Evolutionary conservation across 2,888 invertebrate genomes (phyloP).

Genomic region (Pyrocoelia pectoralis): DNA sequence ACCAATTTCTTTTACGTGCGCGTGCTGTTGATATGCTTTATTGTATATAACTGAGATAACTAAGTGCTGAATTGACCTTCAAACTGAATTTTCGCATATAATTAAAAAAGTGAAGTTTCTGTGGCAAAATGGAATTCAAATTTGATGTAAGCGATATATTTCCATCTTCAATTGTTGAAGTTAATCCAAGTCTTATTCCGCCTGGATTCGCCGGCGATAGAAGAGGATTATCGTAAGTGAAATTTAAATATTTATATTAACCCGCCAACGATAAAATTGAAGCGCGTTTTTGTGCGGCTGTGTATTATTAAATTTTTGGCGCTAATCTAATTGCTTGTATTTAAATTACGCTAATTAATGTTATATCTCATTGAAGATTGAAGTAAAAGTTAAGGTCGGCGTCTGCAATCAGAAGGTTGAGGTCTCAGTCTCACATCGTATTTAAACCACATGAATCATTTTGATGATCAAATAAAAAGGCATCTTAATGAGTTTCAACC

Average conservation of each 20-base stretch:
- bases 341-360: too few relatives aligned
- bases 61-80: conserved; percentile 25
- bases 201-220: conserved; percentile 65
- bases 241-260: neutral
- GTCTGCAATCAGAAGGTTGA: too few relatives aligned
- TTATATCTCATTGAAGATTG: too few relatives aligned
- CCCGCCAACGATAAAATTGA: neutral
- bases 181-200: conserved; percentile 63
- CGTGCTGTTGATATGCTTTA: conserved; percentile 12
- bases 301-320: neutral
- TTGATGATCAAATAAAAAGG: too few relatives aligned
- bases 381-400: too few relatives aligned
- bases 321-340: neutral
- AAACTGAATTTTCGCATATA: conserved; percentile 10
- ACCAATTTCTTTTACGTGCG: conserved; percentile 7
- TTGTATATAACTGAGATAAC: conserved; percentile 12
- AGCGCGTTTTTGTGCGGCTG: neutral
- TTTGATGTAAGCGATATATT: conserved; percentile 64
- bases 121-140: conserved; percentile 63
- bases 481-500: too few relatives aligned
- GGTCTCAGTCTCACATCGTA: too few relatives aligned
- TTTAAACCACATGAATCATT: too few relatives aligned
- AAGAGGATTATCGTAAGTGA: conserved; percentile 60
- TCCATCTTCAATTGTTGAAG: conserved; percentile 62
- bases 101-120: conserved; percentile 20